These are phyloP conservation scores for Enteromius trimaculatus DNA, from an alignment of 2,797 vertebrate species.

Conservation along the genomic window DNA sequence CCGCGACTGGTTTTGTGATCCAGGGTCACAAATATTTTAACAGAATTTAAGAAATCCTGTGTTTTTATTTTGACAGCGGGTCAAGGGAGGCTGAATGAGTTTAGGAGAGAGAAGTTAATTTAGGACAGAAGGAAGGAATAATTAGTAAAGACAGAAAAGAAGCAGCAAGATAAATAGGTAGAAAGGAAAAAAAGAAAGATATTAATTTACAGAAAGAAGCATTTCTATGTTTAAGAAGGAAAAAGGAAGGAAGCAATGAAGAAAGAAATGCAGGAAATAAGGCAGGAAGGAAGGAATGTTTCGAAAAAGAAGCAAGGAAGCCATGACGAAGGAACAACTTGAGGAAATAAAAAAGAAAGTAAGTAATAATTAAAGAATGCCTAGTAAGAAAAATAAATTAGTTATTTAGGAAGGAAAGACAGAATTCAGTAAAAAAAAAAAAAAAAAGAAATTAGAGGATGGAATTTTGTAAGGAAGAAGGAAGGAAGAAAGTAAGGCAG, in stretches of 20 bases:
- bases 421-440: not conserved
- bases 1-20: not conserved
- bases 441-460: not conserved
- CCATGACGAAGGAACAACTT: too few species aligned
- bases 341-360: not conserved
- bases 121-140: not conserved
- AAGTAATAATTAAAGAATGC: too few species aligned
- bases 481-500: not conserved
- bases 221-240: not conserved
- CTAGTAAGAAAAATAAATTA: too few species aligned
- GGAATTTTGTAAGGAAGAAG: too few species aligned
- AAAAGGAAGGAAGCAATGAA: not conserved
- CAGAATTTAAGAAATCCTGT: not conserved
- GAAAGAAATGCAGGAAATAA: not conserved
- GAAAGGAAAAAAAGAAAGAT: not conserved
- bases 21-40: not conserved
- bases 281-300: not conserved
- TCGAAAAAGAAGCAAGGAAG: not conserved
- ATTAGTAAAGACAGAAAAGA: not conserved
- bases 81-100: not conserved
- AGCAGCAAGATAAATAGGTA: not conserved
- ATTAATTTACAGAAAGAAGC: not conserved
- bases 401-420: not conserved
- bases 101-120: not conserved
- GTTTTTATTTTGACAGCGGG: not conserved